Percentiles rank a stretch among this genome's conserved stretches.
phyloP scores from a whole-genome alignment of 2,113 vertebrate species.

The Coryphaenoides rupestris region DNA sequence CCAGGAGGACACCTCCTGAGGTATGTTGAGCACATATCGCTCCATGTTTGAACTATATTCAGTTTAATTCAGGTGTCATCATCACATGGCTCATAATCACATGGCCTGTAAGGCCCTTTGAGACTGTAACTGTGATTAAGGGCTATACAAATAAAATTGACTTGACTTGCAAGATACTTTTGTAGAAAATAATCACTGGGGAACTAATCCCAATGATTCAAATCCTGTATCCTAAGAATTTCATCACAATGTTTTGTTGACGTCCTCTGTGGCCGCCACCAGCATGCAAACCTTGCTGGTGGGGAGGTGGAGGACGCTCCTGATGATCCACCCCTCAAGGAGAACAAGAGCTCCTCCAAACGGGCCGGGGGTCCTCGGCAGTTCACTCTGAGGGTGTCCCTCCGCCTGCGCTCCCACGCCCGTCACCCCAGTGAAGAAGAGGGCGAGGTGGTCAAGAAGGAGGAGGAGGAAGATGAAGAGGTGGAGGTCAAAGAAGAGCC shows the following conservation, averaged over 20 bases:
- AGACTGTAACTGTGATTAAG: no score
- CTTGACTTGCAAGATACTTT: no score
- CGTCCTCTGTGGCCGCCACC: neutral
- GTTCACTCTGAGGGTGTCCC: conserved; percentile 61
- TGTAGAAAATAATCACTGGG: no score
- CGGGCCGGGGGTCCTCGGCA: neutral
- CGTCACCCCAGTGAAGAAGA: conserved; percentile 27
- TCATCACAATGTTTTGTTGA: no score
- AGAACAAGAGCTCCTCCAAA: conserved; percentile 13
- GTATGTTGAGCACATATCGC: neutral
- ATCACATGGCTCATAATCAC: no score
- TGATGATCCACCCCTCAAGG: conserved; percentile 4
- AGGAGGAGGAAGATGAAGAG: no score
- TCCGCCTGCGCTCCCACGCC: conserved; percentile 23
- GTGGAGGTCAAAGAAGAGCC: neutral
- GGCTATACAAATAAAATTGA: no score
- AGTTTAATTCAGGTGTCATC: neutral
- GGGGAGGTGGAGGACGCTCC: conserved; percentile 12
- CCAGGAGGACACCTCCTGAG: neutral
- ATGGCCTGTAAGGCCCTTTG: no score
- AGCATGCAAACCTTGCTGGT: conserved; percentile 36
- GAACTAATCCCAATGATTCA: no score
- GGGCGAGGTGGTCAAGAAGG: neutral
- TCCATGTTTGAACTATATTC: neutral
- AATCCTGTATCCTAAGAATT: no score